Conservation (phyloP, 2,888 invertebrate genomes). For the Xiphydria camelus region DNA sequence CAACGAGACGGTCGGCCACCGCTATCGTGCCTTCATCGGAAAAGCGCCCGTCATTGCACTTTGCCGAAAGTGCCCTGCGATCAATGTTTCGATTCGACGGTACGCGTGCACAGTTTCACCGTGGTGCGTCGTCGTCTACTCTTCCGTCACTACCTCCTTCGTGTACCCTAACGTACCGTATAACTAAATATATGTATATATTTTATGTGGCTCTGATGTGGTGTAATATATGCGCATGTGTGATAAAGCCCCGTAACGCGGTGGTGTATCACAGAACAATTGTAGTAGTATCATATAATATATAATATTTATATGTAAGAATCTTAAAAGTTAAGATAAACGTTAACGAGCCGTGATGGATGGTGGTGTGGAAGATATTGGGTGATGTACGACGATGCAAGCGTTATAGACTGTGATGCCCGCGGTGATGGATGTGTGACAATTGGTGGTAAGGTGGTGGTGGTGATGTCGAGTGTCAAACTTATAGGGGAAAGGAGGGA, state of each 20-base stretch:
- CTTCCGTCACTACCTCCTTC: slow-evolving; percentile 6
- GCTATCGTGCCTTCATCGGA: no score
- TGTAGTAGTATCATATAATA: slow-evolving; percentile 48
- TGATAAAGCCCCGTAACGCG: slow-evolving; percentile 58
- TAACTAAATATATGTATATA: slow-evolving; percentile 14
- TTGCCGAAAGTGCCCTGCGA: no score
- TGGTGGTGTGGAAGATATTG: no score
- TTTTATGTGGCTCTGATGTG: slow-evolving; percentile 15
- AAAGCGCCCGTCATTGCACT: no score
- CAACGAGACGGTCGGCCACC: no score
- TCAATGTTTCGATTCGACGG: no score
- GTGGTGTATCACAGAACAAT: slow-evolving; percentile 59
- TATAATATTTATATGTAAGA: slow-evolving; percentile 42
- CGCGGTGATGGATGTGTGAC: slow-evolving; percentile 48
- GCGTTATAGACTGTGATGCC: slow-evolving; percentile 52
- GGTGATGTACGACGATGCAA: slow-evolving; percentile 49
- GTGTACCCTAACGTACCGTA: slow-evolving; percentile 6
- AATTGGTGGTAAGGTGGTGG: slow-evolving; percentile 35
- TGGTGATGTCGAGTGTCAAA: slow-evolving; percentile 11
- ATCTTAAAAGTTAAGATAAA: slow-evolving; percentile 53
- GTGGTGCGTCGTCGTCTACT: slow-evolving; percentile 21
- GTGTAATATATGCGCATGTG: slow-evolving; percentile 32
- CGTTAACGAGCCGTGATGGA: slow-evolving; percentile 54
- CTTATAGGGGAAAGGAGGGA: slow-evolving; percentile 6
- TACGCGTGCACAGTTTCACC: slow-evolving; percentile 31